Evolutionary conservation across 2,888 invertebrate species (phyloP).

Genomic region (Galerucella calmariensis): DNA sequence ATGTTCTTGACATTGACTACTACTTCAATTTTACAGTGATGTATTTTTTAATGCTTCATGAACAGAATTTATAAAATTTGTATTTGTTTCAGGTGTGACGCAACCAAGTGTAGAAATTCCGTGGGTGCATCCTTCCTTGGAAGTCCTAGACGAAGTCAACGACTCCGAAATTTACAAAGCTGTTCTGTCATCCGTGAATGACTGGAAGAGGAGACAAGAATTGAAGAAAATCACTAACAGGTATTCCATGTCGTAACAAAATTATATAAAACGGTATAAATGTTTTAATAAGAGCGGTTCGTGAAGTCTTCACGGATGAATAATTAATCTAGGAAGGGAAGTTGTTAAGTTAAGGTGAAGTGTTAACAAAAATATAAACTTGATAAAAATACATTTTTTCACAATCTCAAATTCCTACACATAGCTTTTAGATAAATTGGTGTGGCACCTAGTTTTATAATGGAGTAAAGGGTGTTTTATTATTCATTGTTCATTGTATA

Average conservation of each 20-base stretch:
- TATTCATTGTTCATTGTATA: too few relatives aligned
- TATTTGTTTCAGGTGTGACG: slow-evolving; percentile 42
- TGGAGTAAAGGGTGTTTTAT: too few relatives aligned
- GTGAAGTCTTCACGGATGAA: neutral
- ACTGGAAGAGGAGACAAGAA: slow-evolving; percentile 73
- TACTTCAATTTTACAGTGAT: too few relatives aligned
- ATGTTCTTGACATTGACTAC: too few relatives aligned
- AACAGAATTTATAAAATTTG: neutral
- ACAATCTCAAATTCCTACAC: too few relatives aligned
- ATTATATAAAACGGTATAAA: neutral
- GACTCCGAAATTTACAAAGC: slow-evolving; percentile 79
- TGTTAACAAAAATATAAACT: too few relatives aligned
- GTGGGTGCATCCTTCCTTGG: slow-evolving; percentile 71
- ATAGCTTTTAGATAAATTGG: too few relatives aligned
- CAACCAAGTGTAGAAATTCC: slow-evolving; percentile 53
- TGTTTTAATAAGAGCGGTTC: neutral
- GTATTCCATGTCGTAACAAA: slow-evolving; percentile 37
- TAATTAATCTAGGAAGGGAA: too few relatives aligned
- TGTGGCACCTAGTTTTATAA: too few relatives aligned
- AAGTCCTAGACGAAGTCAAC: slow-evolving; percentile 77
- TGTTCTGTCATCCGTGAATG: slow-evolving; percentile 77
- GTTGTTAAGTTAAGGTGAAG: too few relatives aligned
- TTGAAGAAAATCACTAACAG: slow-evolving; percentile 62
- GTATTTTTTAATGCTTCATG: too few relatives aligned
- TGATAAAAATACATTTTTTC: too few relatives aligned